phyloP scores from a whole-genome alignment of 2,888 invertebrate genomes.

The Athrips mouffetella region DNA sequence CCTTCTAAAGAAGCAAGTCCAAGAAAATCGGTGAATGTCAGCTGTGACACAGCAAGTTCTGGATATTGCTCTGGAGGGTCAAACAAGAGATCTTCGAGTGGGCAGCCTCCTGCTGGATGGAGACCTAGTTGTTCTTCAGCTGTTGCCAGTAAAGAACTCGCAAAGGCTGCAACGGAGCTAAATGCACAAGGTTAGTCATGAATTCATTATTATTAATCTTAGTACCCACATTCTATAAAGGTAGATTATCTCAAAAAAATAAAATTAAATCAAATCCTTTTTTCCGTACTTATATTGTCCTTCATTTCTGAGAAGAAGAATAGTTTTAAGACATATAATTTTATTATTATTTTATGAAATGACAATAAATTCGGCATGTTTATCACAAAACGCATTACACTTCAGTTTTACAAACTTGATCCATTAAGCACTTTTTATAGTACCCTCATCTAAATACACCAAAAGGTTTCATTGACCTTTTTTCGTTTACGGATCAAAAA shows the following conservation, averaged over 20 bases:
- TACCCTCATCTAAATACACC: too few relatives aligned
- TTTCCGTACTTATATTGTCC: too few relatives aligned
- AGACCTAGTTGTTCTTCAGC: constrained; percentile 80
- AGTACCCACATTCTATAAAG: neutral
- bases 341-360: too few relatives aligned
- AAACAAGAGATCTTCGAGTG: constrained; percentile 67
- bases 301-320: too few relatives aligned
- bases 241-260: neutral
- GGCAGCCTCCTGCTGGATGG: constrained; percentile 76
- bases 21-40: constrained; percentile 69
- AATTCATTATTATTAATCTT: neutral
- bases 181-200: constrained; percentile 83
- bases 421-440: too few relatives aligned
- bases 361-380: too few relatives aligned
- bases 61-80: constrained; percentile 74
- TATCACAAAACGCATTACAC: too few relatives aligned
- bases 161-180: constrained; percentile 82
- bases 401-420: too few relatives aligned
- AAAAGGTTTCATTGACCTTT: too few relatives aligned
- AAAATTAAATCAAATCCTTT: too few relatives aligned
- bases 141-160: constrained; percentile 75
- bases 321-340: too few relatives aligned
- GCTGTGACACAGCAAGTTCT: constrained; percentile 73
- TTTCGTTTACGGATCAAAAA: too few relatives aligned
- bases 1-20: constrained; percentile 73